phyloP scores from a whole-genome alignment of 2,888 invertebrate species.

The Cephus pygmeus region DNA sequence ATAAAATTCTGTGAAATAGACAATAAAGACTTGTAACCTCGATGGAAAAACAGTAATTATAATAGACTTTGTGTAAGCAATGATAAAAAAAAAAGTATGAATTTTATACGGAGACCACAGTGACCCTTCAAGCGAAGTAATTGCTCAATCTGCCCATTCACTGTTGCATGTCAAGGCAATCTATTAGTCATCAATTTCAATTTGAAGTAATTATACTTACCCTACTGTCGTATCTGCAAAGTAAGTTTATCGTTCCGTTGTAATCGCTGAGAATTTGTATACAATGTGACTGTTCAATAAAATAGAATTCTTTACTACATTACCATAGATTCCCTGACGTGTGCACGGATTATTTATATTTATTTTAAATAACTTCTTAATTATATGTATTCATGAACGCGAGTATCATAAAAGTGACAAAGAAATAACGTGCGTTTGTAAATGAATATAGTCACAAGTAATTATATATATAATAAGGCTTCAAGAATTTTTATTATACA shows the following conservation, averaged over 20 bases:
- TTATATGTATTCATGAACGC: neutral
- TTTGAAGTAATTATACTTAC: neutral
- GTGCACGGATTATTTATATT: neutral
- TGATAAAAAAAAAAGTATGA: neutral
- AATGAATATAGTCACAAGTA: neutral
- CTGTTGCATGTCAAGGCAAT: slow-evolving; percentile 2
- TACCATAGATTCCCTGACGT: neutral
- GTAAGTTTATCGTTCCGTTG: neutral
- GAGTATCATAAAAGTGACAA: neutral
- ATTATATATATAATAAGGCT: neutral
- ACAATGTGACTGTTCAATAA: neutral
- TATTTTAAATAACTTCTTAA: neutral
- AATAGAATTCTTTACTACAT: neutral
- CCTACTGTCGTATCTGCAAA: neutral
- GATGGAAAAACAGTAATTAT: neutral
- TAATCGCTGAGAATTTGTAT: neutral
- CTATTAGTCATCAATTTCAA: slow-evolving; percentile 8
- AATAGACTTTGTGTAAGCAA: neutral
- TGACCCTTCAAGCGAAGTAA: neutral
- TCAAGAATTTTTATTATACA: neutral
- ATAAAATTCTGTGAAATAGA: too few species aligned
- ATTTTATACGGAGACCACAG: neutral
- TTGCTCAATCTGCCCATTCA: neutral
- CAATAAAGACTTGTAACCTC: neutral
- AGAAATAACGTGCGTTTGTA: neutral